Evolutionary conservation across 2,797 vertebrate species (phyloP), one percentile per base, ranked within the genome.

Genomic region (Sebastes trivittatus): DNA sequence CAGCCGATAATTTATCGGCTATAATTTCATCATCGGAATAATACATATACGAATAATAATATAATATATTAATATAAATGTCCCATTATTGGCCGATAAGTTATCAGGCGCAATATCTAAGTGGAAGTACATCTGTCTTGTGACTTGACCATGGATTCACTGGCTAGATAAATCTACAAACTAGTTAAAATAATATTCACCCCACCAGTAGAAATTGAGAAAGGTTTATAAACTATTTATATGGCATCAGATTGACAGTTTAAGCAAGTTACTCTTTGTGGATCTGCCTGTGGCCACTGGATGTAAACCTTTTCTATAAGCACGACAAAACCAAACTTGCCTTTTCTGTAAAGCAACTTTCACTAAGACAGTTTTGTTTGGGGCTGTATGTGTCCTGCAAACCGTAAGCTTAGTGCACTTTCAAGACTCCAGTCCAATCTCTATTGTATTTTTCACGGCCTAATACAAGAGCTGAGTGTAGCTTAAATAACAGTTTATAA

Each of bases 401-500:
- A 74, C 11, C 11, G 73, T 66, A 81, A 88, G 84, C 78, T 70
- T 11, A 5, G 79, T 80, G 81, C 82, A 82, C 75, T 65, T 84
- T 83, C 75, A 89, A 87, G 88, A 86, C 86, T 85, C 82, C 67
- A 75, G 81, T 92, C 90, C 89, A 92, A 93, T 95, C 92, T 92
- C 80, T 92, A 49, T 89, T 94, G 90, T 95, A 95, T 96, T 95
- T 95, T 94, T 96, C 94, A 95, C 82, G 60, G 91, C 86, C 94
- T 89, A 94, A 94, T 95, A 92, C 90, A 90, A 78, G 87, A 87
- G 90, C 88, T 23, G 91, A 93, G 91, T 94, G 88, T 94, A 91
- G 93, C 93, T 95, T 96, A 95, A 96, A 96, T 95, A 95, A 95
- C 94, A 93, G 93, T 96, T 96, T 95, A 96, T 96, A 95, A 96